Conservation (phyloP, 2,888 invertebrate species). For the Drosophila mayaguana region DNA sequence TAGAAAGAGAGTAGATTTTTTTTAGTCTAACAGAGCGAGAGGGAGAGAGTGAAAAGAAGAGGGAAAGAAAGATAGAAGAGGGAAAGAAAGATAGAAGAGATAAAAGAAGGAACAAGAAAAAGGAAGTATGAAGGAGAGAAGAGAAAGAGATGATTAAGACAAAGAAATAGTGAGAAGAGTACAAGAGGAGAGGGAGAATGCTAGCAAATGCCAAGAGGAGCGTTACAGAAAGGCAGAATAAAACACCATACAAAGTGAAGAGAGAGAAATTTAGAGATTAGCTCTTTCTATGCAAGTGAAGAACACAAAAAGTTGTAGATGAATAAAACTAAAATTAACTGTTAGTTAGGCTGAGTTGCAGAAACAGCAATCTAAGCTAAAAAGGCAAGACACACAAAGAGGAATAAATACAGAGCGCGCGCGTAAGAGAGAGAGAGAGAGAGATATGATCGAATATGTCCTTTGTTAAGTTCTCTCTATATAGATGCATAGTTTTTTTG, state of each 20-base stretch:
- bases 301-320: slow-evolving; percentile 56
- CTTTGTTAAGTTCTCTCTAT: slow-evolving; percentile 10
- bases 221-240: too few relatives aligned
- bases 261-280: neutral
- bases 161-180: too few relatives aligned
- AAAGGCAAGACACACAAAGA: neutral
- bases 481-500: slow-evolving; percentile 1
- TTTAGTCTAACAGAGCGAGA: slow-evolving; percentile 15
- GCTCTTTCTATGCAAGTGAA: neutral
- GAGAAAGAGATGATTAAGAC: too few relatives aligned
- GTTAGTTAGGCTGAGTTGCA: slow-evolving; percentile 72
- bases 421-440: neutral
- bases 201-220: too few relatives aligned
- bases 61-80: neutral
- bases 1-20: slow-evolving; percentile 32
- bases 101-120: too few relatives aligned
- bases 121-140: too few relatives aligned
- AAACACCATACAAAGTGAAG: too few relatives aligned
- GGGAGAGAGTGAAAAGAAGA: neutral
- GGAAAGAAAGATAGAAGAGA: neutral
- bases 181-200: too few relatives aligned
- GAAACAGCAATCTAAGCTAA: slow-evolving; percentile 49
- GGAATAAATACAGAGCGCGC: neutral
- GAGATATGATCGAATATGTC: slow-evolving; percentile 1
- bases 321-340: slow-evolving; percentile 67